Evolutionary conservation across 2,797 vertebrate genomes (phyloP), one percentile per base, ranked within the genome.

Genomic region (Characodon lateralis): DNA sequence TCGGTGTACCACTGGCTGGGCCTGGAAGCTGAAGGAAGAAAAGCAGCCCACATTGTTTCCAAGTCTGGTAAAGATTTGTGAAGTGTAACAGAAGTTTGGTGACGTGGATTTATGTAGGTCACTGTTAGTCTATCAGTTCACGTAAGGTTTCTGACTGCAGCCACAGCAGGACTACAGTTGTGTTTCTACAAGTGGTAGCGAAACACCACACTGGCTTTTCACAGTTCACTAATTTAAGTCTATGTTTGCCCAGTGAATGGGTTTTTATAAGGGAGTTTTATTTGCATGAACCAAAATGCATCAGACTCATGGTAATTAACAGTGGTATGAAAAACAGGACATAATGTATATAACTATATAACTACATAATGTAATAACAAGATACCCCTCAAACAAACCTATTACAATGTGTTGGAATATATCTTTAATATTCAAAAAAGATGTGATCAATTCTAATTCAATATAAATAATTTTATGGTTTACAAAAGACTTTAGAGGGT

Each of bases 221-320:
- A 31, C 13, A 16, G 14, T 24, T 61, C 13, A 59, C 28, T 31
- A 31, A 31, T 31, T 6, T 61, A 31, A 35, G 26, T 63, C 28
- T 31, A 63, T 63, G 16, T 63, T 20, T 5, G 18, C 20, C 51
- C 18, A 22, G 6, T 22, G 16, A 55, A 22, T 55, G 22, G 51
- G 1, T 55, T 55, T 68, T 1, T 68, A n/a, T 13, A 43, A 24
- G 1, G 63, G 63, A 43, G n/a, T 48, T 78, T 87, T 78, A 80
- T 73, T 78, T 91, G 91, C 92, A 93, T 94, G 91, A 80, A 86
- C 73, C 74, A 79, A 39, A 65, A 35, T 20, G 31, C 16, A 31
- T 31, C 28, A 31, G 28, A 31, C 28, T 65, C 31, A 35, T 22
- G 18, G 7, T 39, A 41, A 39, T 20, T 22, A 24, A 55, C 22